Conservation (phyloP, 2,888 invertebrate species). For the Mantis religiosa region DNA sequence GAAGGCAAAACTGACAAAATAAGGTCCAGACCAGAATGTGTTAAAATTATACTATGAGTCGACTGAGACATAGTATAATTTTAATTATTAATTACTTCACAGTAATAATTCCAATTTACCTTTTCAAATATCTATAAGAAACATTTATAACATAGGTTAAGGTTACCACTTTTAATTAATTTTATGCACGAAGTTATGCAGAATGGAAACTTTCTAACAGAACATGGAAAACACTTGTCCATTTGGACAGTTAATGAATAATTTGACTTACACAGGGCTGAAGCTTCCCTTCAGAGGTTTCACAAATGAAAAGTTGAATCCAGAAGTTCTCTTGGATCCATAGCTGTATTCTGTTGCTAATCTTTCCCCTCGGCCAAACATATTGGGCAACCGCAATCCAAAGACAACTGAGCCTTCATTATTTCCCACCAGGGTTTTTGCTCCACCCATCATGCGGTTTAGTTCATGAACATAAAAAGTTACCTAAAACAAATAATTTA, state of each 20-base stretch:
- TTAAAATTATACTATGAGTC: too few species aligned
- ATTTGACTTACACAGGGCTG: conserved; percentile 58
- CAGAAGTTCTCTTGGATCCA: conserved; percentile 76
- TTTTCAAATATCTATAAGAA: too few species aligned
- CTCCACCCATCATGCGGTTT: conserved; percentile 75
- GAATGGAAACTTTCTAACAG: neutral
- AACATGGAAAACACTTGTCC: neutral
- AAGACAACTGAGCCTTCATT: conserved; percentile 83
- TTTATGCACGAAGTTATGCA: neutral
- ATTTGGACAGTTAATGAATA: neutral
- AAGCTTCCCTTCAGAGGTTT: conserved; percentile 79
- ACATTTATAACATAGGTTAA: too few species aligned
- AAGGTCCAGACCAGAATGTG: too few species aligned
- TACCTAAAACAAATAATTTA: conserved; percentile 51
- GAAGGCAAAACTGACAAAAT: too few species aligned
- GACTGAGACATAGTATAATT: too few species aligned
- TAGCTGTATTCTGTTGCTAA: conserved; percentile 79
- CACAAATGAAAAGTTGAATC: conserved; percentile 71
- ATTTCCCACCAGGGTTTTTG: conserved; percentile 84
- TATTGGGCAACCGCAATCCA: conserved; percentile 74
- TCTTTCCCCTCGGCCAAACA: conserved; percentile 82
- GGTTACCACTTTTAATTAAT: neutral
- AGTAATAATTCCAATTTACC: too few species aligned
- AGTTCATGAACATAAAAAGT: conserved; percentile 84
- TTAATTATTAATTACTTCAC: too few species aligned